Conservation (phyloP, 1,140 invertebrate genomes). For the Hyphantria cunea region DNA sequence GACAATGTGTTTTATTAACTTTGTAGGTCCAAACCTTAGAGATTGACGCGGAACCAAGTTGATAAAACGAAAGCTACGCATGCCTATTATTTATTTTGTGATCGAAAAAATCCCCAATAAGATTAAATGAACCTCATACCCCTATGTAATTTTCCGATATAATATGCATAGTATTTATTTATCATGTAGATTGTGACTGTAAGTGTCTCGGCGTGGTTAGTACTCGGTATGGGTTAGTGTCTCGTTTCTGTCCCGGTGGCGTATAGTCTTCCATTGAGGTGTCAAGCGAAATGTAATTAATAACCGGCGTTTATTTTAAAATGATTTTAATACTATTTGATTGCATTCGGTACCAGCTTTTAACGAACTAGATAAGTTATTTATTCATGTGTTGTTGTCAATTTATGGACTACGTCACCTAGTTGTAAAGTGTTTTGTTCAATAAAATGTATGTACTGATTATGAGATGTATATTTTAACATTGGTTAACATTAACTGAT, state of each 20-base stretch:
- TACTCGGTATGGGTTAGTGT: not conserved
- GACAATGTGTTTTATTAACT: no score
- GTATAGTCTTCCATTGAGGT: conserved; percentile 61
- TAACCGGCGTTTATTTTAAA: conserved; percentile 7
- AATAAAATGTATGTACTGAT: conserved; percentile 15
- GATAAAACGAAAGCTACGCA: no score
- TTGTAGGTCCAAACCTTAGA: no score
- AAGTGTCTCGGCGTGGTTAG: not conserved
- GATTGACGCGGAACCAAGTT: no score
- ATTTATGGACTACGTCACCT: conserved; percentile 14
- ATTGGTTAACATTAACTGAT: no score
- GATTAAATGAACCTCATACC: no score
- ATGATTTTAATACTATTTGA: not conserved
- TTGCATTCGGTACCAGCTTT: conserved; percentile 20
- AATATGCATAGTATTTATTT: not conserved
- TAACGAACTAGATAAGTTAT: conserved; percentile 39
- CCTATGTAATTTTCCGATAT: no score
- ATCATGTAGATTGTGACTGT: not conserved
- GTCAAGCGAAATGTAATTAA: conserved; percentile 40
- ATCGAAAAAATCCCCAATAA: no score
- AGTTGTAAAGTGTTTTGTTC: conserved; percentile 24
- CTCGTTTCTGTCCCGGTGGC: not conserved
- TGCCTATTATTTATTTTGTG: no score
- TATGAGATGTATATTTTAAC: conserved; percentile 25
- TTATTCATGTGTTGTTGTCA: conserved; percentile 37